These are phyloP conservation scores for Rhizoglyphus robini DNA, from an alignment of 1,140 invertebrate genomes.

Conservation along the genomic window DNA sequence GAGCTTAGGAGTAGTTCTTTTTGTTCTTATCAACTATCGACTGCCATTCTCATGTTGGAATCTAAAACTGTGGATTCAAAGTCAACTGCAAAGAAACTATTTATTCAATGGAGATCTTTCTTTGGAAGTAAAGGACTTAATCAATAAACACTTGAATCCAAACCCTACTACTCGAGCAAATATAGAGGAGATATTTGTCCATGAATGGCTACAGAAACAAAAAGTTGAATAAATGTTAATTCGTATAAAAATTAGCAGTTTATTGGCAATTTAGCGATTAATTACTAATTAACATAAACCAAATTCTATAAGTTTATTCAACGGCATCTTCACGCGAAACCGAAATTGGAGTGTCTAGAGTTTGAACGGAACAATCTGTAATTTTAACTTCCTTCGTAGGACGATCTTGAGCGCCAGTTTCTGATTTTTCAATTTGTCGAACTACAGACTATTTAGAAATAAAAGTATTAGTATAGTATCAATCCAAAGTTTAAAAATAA, in stretches of 20 bases:
- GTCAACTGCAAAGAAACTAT: conserved; percentile 27
- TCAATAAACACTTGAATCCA: conserved; percentile 10
- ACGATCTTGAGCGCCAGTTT: conserved; percentile 34
- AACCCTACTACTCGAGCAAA: not conserved
- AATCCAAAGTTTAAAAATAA: conserved; percentile 27
- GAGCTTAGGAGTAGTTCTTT: conserved; percentile 39
- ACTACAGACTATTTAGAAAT: conserved; percentile 41
- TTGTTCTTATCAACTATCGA: conserved; percentile 28
- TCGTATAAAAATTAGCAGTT: not conserved
- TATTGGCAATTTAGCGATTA: not conserved
- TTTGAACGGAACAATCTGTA: conserved; percentile 28
- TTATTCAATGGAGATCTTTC: not conserved
- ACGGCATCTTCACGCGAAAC: conserved; percentile 65
- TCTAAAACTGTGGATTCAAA: conserved; percentile 34
- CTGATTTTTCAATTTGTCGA: conserved; percentile 38
- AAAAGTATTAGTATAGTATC: conserved; percentile 13
- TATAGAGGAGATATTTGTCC: conserved; percentile 14
- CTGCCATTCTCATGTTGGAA: conserved; percentile 37
- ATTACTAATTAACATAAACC: not conserved
- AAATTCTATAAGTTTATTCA: conserved; percentile 36
- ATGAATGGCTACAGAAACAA: conserved; percentile 13
- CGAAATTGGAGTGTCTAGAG: conserved; percentile 33
- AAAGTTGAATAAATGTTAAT: not conserved
- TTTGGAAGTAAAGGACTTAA: conserved; percentile 16
- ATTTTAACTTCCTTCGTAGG: conserved; percentile 38